Base-by-base conservation (phyloP, 2,888 invertebrate species). In the Phaedon cochleariae region DNA sequence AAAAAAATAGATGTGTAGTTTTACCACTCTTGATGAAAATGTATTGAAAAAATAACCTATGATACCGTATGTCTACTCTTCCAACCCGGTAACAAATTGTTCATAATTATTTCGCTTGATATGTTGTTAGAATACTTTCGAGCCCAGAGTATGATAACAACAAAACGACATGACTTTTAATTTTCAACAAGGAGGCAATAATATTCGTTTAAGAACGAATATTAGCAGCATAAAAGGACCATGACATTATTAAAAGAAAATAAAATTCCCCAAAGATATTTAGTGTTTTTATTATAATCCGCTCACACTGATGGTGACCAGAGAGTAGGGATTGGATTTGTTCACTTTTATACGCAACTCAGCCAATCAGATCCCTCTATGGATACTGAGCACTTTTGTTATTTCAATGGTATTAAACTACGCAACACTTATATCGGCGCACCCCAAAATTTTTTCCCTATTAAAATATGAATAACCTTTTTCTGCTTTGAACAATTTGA, bases 91-190 rank as follows among this genome's bases (percentile, higher is more conserved):
- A 46, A 22, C 31, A 60, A 46, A 62, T 63, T 21, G 53, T 59
- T 60, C 18, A 46, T 55, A 7, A 34, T 34, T 41, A 4, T 54
- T 49, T 31, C 31, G 53, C 9, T 45, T 51, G 20, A 53, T n/a
- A n/a, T 54, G 62, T 65, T 72, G 60, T 75, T 73, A 74, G 63
- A 76, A 71, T 71, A 75, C 76, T 74, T 76, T 67, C 48, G 76
- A 76, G 76, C 76, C 77, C 74, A 72, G 69, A 69, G 73, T 72
- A 72, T 73, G 77, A 70, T 73, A 71, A 73, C 70, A 59, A 55
- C 63, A 48, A 60, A 45, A 29, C 17, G 20, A 34, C 52, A 26
- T 5, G 4, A 26, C 3, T 3, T 26, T 26, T 26, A 3, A 26
- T 26, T 26, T 26, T 7, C 26, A 26, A 5, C 26, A 26, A 26